Base-by-base conservation (phyloP, 2,797 vertebrate species). In the Margarornis squamiger region DNA sequence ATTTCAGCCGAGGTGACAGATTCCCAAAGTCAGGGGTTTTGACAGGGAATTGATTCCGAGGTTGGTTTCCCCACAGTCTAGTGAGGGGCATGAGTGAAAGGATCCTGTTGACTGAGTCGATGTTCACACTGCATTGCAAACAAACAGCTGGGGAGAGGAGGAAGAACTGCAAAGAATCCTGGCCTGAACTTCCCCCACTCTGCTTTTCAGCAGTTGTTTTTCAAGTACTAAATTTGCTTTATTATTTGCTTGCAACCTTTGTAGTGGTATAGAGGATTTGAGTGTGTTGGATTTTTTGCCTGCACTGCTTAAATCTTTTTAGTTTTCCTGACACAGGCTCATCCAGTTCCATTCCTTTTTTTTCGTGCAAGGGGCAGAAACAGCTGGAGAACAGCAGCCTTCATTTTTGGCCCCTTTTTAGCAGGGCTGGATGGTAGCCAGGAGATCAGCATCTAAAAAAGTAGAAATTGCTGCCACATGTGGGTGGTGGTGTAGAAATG, bases 201-300 rank as follows among this genome's bases (percentile, higher is more conserved):
- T 52, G 58, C 17, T 84, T 32, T 84, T 45, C 38, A 58, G 57
- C 43, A 63, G 43, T 3, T 57, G 26, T 4, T 15, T 70, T 76
- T 51, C 11, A 65, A 46, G n/a, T 45, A 21, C 12, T 49, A 32
- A 32, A 43, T 82, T 71, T 34, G 32, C 36, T 74, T 66, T 70
- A 12, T 67, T 85, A 26, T 7, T 91, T 54, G 1, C 14, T 85
- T 76, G 15, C 43, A 55, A 2, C 27, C 6, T n/a, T 91, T 89
- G 62, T 43, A 30, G 17, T 70, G 12, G 3, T 49, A 16, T 27
- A 57, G 5, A 29, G 29, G 24, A 66, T 82, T 94, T 68, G 24
- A 39, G 16, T 39, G 7, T 4, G 22, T 21, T 26, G 7, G 4
- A 0, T 0, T 6, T 59, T 58, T 67, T 2, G 1, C 2, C 2